Base-by-base conservation (phyloP, 2,888 invertebrate genomes). In the Gisinianus flammeolus region DNA sequence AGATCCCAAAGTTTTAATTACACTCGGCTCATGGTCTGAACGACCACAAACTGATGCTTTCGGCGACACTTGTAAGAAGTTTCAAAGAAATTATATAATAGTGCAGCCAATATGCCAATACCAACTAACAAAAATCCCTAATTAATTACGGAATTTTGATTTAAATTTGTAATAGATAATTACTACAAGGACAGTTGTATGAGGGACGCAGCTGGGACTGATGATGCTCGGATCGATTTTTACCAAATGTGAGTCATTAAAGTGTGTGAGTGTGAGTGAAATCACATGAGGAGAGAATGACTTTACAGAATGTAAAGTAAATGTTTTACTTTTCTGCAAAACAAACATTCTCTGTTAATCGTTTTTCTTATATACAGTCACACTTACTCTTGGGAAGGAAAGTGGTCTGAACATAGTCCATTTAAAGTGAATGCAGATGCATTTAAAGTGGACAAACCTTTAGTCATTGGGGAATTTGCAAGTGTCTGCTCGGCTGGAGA, bases 401-500 rank as follows among this genome's bases (percentile, higher is more conserved):
- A 79, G 33, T 85, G 83, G 84, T 82, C 78, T 69, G 77, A 79
- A 3, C 81, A 85, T 56, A 71, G 80, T 10, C 85, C 85, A 8
- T 85, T 85, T 76, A 83, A 79, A 70, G 62, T 71, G 44, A 68
- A 10, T 67, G 81, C 83, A 4, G 31, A 58, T 44, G 78, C 78
- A 31, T 85, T 82, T 76, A 56, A 71, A 8, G 69, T 85, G 30
- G 80, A 85, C 66, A 85, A 85, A 77, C 85, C 85, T 4, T 73
- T 85, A 28, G 79, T 86, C 8, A 84, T 86, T 67, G 85, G 85
- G 56, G 85, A 86, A 79, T 86, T 85, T 74, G 75, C 84, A 22
- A 69, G 80, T 19, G 78, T 78, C 52, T 85, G 85, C 77, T 74
- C 83, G 0, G 77, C 69, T 26, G 79, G 79, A 16, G 82, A 84